Evolutionary conservation across 2,888 invertebrate species (phyloP).

Genomic region (Pachymerium ferrugineum): DNA sequence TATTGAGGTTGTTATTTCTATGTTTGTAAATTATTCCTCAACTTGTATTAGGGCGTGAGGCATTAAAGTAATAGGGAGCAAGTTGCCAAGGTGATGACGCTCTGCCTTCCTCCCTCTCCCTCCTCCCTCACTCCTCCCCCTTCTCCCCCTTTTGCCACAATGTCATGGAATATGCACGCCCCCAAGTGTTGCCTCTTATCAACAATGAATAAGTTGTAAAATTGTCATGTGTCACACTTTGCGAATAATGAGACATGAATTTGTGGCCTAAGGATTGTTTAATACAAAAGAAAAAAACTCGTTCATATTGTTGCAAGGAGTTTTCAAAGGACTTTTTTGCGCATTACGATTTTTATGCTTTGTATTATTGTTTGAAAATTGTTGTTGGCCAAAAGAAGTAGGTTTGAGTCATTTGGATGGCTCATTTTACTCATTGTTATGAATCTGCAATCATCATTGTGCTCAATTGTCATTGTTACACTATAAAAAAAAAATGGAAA

Average conservation of each 20-base stretch:
- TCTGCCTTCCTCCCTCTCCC: background rate
- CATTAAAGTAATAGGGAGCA: slow-evolving; percentile 19
- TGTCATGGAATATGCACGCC: slow-evolving; percentile 27
- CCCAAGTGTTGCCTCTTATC: slow-evolving; percentile 25
- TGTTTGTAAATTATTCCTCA: slow-evolving; percentile 17
- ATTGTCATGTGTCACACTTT: slow-evolving; percentile 17
- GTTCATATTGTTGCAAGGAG: background rate
- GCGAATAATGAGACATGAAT: slow-evolving; percentile 5
- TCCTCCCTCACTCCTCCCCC: background rate
- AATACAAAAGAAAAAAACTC: background rate
- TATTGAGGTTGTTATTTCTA: background rate
- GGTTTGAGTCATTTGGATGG: too few relatives aligned
- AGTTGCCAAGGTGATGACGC: slow-evolving; percentile 27
- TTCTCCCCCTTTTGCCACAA: slow-evolving; percentile 20
- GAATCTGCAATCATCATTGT: background rate
- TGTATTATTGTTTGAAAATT: too few relatives aligned
- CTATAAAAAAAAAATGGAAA: background rate
- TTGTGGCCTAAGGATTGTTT: background rate
- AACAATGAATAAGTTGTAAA: slow-evolving; percentile 23
- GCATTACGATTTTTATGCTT: background rate
- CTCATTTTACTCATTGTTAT: too few relatives aligned
- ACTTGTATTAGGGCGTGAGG: slow-evolving; percentile 20
- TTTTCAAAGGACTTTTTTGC: background rate
- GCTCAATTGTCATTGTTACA: background rate
- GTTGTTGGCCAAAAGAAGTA: too few relatives aligned